Percentiles rank a stretch among this genome's conserved stretches.
phyloP scores from a whole-genome alignment of 2,888 invertebrate species.

The Plusia festucae region DNA sequence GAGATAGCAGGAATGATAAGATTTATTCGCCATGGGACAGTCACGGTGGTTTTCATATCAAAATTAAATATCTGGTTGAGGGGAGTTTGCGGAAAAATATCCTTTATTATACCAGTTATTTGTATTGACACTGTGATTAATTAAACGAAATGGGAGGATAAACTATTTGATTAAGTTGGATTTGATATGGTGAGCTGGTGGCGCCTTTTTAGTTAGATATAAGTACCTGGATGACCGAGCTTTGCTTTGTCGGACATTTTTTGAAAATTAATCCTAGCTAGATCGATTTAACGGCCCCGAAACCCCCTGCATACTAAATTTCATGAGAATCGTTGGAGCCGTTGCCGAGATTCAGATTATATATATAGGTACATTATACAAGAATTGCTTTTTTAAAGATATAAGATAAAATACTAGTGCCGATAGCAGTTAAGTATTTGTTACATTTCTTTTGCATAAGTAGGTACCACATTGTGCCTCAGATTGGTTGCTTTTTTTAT shows the following conservation, averaged over 20 bases:
- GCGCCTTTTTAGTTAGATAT: not conserved
- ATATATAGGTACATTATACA: no score
- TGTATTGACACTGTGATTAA: constrained; percentile 56
- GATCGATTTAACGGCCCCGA: no score
- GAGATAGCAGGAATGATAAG: constrained; percentile 80
- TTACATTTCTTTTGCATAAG: not conserved
- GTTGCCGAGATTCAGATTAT: no score
- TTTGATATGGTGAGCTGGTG: not conserved
- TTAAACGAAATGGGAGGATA: constrained; percentile 38
- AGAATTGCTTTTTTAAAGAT: no score
- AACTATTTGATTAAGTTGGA: constrained; percentile 1
- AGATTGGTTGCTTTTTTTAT: no score
- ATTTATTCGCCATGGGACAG: constrained; percentile 81
- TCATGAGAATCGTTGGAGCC: no score
- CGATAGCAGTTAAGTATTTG: not conserved
- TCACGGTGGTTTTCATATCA: constrained; percentile 85
- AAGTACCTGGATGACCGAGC: no score
- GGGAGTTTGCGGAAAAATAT: constrained; percentile 66
- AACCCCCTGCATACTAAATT: no score
- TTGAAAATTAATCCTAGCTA: no score
- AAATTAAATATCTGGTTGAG: constrained; percentile 86
- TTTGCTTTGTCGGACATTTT: no score
- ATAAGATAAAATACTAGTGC: no score
- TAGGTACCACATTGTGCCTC: no score
- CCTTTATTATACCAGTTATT: constrained; percentile 54